phyloP scores from a whole-genome alignment of 1,140 invertebrate species.

The Gyrodactylus salaris region DNA sequence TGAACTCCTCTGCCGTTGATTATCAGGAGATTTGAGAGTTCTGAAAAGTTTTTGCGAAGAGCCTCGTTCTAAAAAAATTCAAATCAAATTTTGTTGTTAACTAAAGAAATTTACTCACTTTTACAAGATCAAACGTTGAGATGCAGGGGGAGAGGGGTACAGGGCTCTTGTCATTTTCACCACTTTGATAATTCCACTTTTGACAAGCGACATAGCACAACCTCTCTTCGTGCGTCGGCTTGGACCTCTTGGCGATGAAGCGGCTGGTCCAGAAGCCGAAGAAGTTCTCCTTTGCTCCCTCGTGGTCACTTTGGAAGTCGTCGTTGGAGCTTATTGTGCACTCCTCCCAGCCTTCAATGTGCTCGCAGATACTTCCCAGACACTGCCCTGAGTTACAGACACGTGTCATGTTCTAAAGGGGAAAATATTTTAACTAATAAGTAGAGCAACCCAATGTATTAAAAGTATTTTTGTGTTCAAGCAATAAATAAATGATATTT shows the following conservation, averaged over 20 bases:
- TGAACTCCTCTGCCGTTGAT: background rate
- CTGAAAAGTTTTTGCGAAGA: background rate
- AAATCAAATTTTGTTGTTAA: background rate
- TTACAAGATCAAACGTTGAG: background rate
- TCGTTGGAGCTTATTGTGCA: slow-evolving; percentile 8
- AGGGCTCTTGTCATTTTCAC: background rate
- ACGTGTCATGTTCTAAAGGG: background rate
- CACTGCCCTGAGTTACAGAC: slow-evolving; percentile 2
- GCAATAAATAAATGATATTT: no score
- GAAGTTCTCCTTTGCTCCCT: no score
- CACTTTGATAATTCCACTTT: background rate
- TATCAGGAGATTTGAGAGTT: background rate
- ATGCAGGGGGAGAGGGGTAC: background rate
- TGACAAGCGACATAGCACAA: background rate
- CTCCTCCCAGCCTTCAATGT: background rate
- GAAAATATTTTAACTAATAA: background rate
- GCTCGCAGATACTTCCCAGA: background rate
- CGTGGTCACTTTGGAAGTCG: background rate
- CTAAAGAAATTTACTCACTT: background rate
- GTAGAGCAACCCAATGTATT: no score
- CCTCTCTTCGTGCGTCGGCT: no score
- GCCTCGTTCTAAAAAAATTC: background rate
- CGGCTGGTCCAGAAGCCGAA: no score
- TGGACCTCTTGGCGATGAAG: no score
- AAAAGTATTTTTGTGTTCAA: no score